Percentiles rank a stretch among this genome's conserved stretches.
phyloP scores from a whole-genome alignment of 2,113 vertebrate species.

The Alces alces region DNA sequence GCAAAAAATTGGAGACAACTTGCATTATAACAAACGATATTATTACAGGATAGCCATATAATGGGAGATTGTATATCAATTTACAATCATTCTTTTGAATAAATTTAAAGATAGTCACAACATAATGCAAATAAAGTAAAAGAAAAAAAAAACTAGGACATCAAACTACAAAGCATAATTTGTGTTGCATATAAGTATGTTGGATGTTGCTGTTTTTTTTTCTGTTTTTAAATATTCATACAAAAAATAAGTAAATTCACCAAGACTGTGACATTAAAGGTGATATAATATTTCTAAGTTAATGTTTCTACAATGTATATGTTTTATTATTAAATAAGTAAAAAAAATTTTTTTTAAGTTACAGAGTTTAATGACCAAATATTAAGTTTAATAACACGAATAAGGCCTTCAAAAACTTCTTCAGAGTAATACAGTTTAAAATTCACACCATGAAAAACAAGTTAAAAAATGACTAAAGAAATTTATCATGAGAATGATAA shows the following conservation, averaged over 20 bases:
- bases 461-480: background rate
- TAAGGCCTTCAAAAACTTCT: background rate
- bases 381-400: background rate
- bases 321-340: background rate
- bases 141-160: background rate
- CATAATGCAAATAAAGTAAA: background rate
- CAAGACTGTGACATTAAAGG: background rate
- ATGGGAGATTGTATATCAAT: background rate
- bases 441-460: slow-evolving; percentile 8
- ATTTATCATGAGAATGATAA: background rate
- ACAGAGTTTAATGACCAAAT: background rate
- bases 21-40: background rate
- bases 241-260: background rate
- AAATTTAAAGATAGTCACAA: background rate
- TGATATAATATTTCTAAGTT: background rate
- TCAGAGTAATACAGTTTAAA: background rate
- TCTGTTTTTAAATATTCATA: background rate
- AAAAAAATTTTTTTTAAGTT: background rate
- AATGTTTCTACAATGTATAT: background rate
- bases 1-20: background rate
- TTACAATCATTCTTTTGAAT: background rate
- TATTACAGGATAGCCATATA: background rate
- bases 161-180: background rate
- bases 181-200: background rate
- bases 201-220: background rate